Conservation (phyloP, 2,113 vertebrate genomes). For the Anguilla japonica region DNA sequence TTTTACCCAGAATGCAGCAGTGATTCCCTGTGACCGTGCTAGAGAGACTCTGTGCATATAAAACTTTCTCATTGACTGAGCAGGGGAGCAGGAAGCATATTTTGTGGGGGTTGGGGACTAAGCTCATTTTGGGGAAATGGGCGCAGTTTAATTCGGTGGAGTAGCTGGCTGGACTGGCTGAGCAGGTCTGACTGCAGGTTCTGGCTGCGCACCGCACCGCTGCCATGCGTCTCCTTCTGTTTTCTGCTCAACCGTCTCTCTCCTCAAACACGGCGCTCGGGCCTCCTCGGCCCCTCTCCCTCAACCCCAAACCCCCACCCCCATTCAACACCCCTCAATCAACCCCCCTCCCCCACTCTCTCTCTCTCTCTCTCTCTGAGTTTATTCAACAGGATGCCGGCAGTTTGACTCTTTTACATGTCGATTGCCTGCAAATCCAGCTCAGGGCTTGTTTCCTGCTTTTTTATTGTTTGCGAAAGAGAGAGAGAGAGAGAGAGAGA, state of each 20-base stretch:
- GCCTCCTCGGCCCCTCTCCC: background rate
- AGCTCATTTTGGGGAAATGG: background rate
- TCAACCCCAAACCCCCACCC: background rate
- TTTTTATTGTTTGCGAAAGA: constrained; percentile 10
- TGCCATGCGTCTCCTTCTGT: background rate
- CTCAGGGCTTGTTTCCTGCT: constrained; percentile 11
- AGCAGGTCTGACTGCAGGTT: background rate
- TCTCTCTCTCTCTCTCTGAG: background rate
- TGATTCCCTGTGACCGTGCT: background rate
- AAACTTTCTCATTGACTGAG: background rate
- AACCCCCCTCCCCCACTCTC: background rate
- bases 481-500: constrained; percentile 37
- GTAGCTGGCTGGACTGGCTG: background rate
- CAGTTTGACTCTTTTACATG: constrained; percentile 15
- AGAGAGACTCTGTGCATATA: background rate
- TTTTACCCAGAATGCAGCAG: background rate
- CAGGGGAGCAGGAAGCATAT: background rate
- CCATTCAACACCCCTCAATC: background rate
- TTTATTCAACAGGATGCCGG: constrained; percentile 23
- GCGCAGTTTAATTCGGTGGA: background rate
- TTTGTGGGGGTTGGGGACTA: background rate
- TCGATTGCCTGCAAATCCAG: background rate
- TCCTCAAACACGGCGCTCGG: background rate
- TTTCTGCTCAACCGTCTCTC: background rate
- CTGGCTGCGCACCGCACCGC: too few relatives aligned